phyloP scores from a whole-genome alignment of 2,888 invertebrate species.

The Seira sanloemensis region DNA sequence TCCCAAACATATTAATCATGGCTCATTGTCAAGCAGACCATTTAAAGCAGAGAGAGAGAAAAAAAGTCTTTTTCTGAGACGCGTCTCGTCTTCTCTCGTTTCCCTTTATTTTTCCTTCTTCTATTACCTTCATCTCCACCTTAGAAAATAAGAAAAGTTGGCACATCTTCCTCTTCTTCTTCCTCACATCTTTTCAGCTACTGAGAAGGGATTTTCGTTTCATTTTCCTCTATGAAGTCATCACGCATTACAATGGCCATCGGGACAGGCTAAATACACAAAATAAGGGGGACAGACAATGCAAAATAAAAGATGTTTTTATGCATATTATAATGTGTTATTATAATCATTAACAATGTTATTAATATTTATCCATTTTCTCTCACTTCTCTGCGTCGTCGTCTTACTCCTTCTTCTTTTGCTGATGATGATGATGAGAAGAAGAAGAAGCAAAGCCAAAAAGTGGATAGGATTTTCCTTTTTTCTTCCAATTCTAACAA shows the following conservation, averaged over 20 bases:
- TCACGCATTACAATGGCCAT: constrained; percentile 67
- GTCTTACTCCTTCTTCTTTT: constrained; percentile 38
- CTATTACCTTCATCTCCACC: constrained; percentile 33
- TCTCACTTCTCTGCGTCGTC: no score
- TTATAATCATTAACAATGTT: constrained; percentile 28
- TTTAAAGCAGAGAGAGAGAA: constrained; percentile 56
- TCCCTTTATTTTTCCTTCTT: constrained; percentile 19
- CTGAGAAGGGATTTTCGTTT: constrained; percentile 7
- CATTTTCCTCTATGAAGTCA: constrained; percentile 71
- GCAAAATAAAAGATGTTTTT: constrained; percentile 40
- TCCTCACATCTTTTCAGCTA: neutral
- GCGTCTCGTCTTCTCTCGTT: constrained; percentile 52
- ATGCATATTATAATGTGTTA: constrained; percentile 42
- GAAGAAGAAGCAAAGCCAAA: constrained; percentile 41
- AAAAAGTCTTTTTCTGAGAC: no score
- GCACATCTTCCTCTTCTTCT: constrained; percentile 28
- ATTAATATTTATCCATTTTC: constrained; percentile 42
- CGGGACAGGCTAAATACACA: constrained; percentile 48
- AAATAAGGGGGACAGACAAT: constrained; percentile 40
- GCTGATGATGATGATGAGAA: no score
- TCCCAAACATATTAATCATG: constrained; percentile 74
- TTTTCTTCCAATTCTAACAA: no score
- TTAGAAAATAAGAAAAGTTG: constrained; percentile 24
- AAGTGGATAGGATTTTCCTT: no score
- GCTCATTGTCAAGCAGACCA: constrained; percentile 71